phyloP scores from a whole-genome alignment of 1,140 invertebrate species.

The Conus ventricosus region DNA sequence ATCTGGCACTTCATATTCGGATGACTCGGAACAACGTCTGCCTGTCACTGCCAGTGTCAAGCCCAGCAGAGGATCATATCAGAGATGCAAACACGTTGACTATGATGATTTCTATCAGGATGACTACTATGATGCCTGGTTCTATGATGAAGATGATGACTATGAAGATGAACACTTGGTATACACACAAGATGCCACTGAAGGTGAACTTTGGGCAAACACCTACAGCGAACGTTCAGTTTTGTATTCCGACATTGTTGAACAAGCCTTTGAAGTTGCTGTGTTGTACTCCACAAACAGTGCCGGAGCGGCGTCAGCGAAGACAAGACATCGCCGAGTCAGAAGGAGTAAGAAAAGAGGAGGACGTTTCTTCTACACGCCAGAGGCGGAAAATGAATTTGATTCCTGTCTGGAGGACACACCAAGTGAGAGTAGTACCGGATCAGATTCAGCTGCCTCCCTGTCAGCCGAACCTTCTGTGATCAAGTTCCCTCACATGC shows the following conservation, averaged over 20 bases:
- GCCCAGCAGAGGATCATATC: neutral
- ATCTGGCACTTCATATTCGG: neutral
- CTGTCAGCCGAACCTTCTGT: too few relatives aligned
- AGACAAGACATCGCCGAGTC: neutral
- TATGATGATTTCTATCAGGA: neutral
- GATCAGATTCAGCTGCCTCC: neutral
- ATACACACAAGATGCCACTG: neutral
- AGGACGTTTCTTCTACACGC: neutral
- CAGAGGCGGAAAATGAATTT: neutral
- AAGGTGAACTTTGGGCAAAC: neutral
- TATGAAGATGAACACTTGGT: neutral
- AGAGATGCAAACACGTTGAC: neutral
- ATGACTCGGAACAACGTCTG: neutral
- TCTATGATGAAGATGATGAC: neutral
- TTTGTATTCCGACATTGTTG: neutral
- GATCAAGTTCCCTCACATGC: neutral
- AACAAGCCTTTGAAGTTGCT: neutral
- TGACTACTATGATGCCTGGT: neutral
- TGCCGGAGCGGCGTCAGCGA: neutral
- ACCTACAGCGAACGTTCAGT: neutral
- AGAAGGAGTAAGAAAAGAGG: neutral
- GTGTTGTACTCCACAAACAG: neutral
- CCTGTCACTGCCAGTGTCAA: neutral
- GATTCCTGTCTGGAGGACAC: constrained; percentile 12
- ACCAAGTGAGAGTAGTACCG: neutral